phyloP scores from a whole-genome alignment of 2,888 invertebrate species.

The Melangyna quadrimaculata region DNA sequence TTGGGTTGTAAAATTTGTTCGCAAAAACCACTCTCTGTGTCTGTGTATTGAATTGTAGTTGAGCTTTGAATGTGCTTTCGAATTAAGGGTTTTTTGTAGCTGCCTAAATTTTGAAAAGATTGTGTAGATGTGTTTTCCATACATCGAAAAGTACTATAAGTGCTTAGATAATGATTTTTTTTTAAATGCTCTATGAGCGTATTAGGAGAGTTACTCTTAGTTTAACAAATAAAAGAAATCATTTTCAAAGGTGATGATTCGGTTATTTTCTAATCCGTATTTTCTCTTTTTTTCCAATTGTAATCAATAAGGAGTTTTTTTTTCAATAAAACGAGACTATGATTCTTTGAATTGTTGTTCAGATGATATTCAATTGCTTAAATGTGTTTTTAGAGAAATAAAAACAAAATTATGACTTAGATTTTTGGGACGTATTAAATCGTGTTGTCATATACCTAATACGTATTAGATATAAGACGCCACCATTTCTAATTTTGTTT shows the following conservation, averaged over 20 bases:
- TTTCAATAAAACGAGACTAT: too few relatives aligned
- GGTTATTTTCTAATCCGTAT: not conserved
- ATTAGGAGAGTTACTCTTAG: not conserved
- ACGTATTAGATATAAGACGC: too few relatives aligned
- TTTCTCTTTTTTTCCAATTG: not conserved
- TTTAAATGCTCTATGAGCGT: not conserved
- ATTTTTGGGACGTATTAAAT: not conserved
- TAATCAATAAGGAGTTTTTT: too few relatives aligned
- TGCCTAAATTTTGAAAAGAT: not conserved
- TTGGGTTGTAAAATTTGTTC: too few relatives aligned
- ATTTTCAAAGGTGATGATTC: not conserved
- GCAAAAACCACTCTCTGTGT: too few relatives aligned
- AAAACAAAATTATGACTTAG: not conserved
- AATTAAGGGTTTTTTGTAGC: too few relatives aligned
- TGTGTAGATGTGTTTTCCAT: not conserved
- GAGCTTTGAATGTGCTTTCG: too few relatives aligned
- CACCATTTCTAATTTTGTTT: too few relatives aligned
- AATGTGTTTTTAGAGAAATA: too few relatives aligned
- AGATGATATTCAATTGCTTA: too few relatives aligned
- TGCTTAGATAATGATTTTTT: not conserved
- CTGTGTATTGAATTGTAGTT: too few relatives aligned
- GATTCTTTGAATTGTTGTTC: too few relatives aligned
- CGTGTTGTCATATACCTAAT: not conserved
- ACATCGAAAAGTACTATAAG: slow-evolving; percentile 4
- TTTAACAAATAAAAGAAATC: not conserved